Conservation (phyloP, 2,888 invertebrate species). For the Xestia xanthographa region DNA sequence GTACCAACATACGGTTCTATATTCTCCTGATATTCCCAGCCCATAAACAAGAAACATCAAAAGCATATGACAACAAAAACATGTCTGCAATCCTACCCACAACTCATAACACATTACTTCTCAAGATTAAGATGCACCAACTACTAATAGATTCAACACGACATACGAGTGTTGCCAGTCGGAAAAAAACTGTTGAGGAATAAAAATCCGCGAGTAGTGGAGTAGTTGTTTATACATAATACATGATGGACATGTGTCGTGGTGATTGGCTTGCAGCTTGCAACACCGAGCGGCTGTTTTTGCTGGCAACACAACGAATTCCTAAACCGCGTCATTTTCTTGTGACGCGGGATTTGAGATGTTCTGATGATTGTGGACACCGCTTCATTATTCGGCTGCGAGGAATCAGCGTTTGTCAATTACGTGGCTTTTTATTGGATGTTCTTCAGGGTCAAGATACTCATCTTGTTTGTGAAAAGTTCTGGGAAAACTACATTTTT, state of each 20-base stretch:
- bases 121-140: slow-evolving; percentile 61
- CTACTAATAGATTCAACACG: slow-evolving; percentile 61
- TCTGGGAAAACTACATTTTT: background rate
- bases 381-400: slow-evolving; percentile 52
- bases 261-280: slow-evolving; percentile 73
- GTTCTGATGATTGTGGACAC: slow-evolving; percentile 42
- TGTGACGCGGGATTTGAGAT: slow-evolving; percentile 41
- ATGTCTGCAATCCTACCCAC: slow-evolving; percentile 34
- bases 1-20: background rate
- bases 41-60: slow-evolving; percentile 48
- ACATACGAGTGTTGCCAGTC: slow-evolving; percentile 42
- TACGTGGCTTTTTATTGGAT: background rate
- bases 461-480: background rate
- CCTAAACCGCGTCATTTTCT: slow-evolving; percentile 57
- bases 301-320: slow-evolving; percentile 52
- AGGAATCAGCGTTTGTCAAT: slow-evolving; percentile 25
- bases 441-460: background rate
- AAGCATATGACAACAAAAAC: slow-evolving; percentile 46
- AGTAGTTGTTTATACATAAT: slow-evolving; percentile 70
- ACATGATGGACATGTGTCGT: slow-evolving; percentile 79
- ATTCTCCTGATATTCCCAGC: slow-evolving; percentile 35
- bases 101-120: slow-evolving; percentile 59
- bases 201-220: slow-evolving; percentile 53
- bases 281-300: slow-evolving; percentile 66
- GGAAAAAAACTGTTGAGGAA: slow-evolving; percentile 54